phyloP scores from a whole-genome alignment of 2,797 vertebrate genomes.

The Halcyon chelicuti region DNA sequence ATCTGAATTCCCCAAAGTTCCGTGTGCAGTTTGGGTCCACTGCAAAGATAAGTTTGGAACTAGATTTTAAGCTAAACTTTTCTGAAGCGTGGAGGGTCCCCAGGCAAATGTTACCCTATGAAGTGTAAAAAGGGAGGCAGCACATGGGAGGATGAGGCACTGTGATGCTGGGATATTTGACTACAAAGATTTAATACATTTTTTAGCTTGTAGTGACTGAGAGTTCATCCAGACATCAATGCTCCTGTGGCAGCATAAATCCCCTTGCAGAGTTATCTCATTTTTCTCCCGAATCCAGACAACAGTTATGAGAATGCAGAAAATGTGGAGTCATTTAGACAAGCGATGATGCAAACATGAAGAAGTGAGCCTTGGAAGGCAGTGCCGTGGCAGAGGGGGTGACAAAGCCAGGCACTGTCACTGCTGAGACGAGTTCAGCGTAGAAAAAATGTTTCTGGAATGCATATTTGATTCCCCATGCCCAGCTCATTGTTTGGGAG shows the following conservation, averaged over 20 bases:
- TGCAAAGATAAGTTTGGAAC: background rate
- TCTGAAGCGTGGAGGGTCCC: background rate
- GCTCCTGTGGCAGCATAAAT: background rate
- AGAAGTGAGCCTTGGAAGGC: background rate
- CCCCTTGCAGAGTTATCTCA: background rate
- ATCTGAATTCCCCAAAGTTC: background rate
- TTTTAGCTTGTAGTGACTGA: background rate
- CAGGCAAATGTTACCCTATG: background rate
- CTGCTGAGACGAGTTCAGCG: background rate
- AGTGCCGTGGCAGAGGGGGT: background rate
- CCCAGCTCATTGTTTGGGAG: background rate
- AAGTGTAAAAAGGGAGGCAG: background rate
- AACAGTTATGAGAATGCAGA: background rate
- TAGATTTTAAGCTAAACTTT: background rate
- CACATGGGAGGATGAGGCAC: background rate
- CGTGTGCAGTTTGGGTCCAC: background rate
- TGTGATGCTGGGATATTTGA: background rate
- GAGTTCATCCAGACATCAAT: background rate
- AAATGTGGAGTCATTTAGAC: background rate
- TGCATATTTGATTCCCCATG: background rate
- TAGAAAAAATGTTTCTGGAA: slow-evolving; percentile 38
- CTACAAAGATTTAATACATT: background rate
- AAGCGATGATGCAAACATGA: background rate
- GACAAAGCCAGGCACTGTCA: background rate
- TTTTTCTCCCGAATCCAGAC: background rate